phyloP scores from a whole-genome alignment of 2,113 vertebrate species.

The Plecturocebus donacophilus region DNA sequence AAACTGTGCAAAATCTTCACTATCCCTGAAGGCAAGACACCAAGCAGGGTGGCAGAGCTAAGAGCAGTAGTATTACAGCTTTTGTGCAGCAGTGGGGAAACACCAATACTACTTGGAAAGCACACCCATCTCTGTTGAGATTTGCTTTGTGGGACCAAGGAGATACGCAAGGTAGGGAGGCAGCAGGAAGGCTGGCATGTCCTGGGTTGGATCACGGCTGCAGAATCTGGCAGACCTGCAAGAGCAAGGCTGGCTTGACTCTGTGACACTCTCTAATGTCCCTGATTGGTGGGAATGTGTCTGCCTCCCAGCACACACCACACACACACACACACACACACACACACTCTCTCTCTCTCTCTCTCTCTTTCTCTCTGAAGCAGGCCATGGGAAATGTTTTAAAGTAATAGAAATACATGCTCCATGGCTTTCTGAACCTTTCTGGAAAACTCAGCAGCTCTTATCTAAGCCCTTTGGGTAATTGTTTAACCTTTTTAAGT shows the following conservation, averaged over 20 bases:
- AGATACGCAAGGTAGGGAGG: not conserved
- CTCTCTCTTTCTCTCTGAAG: too few species aligned
- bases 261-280: not conserved
- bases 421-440: not conserved
- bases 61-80: not conserved
- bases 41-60: not conserved
- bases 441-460: not conserved
- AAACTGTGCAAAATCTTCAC: not conserved
- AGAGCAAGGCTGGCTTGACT: not conserved
- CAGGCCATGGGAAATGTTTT: not conserved
- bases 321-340: too few species aligned
- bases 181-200: fast-evolving
- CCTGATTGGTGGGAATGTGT: fast-evolving
- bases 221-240: not conserved
- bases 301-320: not conserved
- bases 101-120: not conserved
- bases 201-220: not conserved
- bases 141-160: fast-evolving
- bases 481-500: not conserved
- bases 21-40: not conserved
- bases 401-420: not conserved
- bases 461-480: not conserved
- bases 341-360: too few species aligned
- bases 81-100: not conserved
- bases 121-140: not conserved